These are phyloP conservation scores for Lasioglossum figueresi DNA, from an alignment of 2,888 invertebrate genomes.

Conservation along the genomic window DNA sequence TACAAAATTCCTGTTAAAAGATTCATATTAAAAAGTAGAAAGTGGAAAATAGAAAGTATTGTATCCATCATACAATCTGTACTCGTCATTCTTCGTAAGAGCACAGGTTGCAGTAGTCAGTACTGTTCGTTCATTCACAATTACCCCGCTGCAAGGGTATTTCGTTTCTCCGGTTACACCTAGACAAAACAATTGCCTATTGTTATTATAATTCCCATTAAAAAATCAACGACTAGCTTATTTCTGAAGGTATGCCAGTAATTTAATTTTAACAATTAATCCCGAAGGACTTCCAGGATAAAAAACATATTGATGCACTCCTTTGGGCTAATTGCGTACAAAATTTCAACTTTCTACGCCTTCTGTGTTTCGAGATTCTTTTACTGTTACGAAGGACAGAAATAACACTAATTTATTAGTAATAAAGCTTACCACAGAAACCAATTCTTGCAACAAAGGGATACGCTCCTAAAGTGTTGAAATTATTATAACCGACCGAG, in stretches of 20 bases:
- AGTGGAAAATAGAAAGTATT: neutral
- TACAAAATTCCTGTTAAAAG: constrained; percentile 87
- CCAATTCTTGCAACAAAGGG: constrained; percentile 92
- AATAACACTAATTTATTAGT: neutral
- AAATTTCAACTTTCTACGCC: no score
- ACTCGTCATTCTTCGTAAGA: constrained; percentile 90
- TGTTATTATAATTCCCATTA: no score
- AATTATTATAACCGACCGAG: constrained; percentile 66
- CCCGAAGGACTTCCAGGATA: no score
- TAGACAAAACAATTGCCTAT: constrained; percentile 79
- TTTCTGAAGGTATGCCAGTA: no score
- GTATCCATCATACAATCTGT: constrained; percentile 88
- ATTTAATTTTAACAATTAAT: no score
- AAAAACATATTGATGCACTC: no score
- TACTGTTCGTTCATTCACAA: constrained; percentile 87
- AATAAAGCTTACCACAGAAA: constrained; percentile 87
- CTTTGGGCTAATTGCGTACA: no score
- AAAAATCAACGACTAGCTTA: no score
- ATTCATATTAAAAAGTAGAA: neutral
- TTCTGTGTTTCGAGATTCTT: no score
- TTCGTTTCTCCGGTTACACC: constrained; percentile 89
- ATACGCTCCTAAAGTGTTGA: constrained; percentile 87
- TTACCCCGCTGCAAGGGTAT: constrained; percentile 91
- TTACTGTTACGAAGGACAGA: no score
- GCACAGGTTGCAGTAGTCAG: constrained; percentile 93